Conservation (phyloP, 2,113 vertebrate species). For the Nothoprocta pentlandii region DNA sequence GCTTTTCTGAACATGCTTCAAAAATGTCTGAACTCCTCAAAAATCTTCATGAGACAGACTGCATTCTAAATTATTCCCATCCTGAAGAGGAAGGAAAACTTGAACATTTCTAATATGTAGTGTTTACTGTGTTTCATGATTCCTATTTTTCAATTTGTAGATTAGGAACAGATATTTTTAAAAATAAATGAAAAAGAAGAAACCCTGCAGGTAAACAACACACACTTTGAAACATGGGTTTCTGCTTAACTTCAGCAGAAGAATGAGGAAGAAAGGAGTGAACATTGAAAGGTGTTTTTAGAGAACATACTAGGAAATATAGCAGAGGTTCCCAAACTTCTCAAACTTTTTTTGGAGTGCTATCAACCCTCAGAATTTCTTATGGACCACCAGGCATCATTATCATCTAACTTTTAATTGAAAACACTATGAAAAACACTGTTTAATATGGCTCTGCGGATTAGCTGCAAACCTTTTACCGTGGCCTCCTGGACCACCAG, state of each 20-base stretch:
- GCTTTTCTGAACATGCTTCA: not conserved
- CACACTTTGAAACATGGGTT: not conserved
- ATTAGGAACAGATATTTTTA: not conserved
- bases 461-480: slow-evolving; percentile 23
- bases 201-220: not conserved
- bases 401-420: slow-evolving; percentile 64
- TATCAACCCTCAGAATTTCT: slow-evolving; percentile 56
- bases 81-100: not conserved
- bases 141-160: not conserved
- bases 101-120: not conserved
- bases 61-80: not conserved
- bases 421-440: slow-evolving; percentile 63
- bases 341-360: slow-evolving; percentile 35
- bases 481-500: slow-evolving; percentile 63
- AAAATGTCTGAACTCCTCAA: not conserved
- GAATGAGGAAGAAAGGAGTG: not conserved
- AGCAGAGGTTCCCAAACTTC: slow-evolving; percentile 28
- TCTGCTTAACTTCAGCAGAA: not conserved
- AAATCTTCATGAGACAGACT: not conserved
- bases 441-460: slow-evolving; percentile 30
- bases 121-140: not conserved
- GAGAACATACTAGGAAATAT: not conserved
- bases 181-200: not conserved
- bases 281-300: not conserved
- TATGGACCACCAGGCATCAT: slow-evolving; percentile 36